Conservation (phyloP, 2,113 vertebrate genomes). For the Myotis brandtii region DNA sequence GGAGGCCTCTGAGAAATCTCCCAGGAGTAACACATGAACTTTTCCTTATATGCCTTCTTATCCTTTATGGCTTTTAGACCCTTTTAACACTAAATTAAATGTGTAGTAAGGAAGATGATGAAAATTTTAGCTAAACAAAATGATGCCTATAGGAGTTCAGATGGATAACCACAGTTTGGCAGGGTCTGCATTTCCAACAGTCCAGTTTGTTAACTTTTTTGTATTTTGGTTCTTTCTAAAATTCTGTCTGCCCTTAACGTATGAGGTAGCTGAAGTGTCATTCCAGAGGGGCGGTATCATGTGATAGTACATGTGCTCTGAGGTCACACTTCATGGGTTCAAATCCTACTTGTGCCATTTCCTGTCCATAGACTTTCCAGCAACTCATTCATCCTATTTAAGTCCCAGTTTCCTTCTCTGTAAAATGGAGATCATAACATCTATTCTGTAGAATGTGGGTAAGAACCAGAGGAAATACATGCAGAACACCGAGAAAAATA, state of each 20-base stretch:
- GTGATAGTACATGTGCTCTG: background rate
- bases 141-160: background rate
- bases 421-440: background rate
- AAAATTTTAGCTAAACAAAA: slow-evolving; percentile 15
- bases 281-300: background rate
- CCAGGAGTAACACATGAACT: background rate
- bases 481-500: slow-evolving; percentile 1
- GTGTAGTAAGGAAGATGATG: background rate
- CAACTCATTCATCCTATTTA: background rate
- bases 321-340: background rate
- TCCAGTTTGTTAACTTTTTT: background rate
- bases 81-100: slow-evolving; percentile 2
- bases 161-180: background rate
- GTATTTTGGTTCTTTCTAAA: background rate
- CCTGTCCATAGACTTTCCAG: background rate
- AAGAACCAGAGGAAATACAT: slow-evolving; percentile 17
- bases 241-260: background rate
- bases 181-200: background rate
- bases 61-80: background rate
- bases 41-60: background rate
- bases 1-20: background rate
- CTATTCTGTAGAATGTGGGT: background rate
- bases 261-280: background rate
- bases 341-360: background rate
- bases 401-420: background rate